Percentiles rank a stretch among this genome's conserved stretches.
These are phyloP conservation scores for Lontra canadensis DNA, from an alignment of 2,113 vertebrate genomes.

Conservation along the genomic window DNA sequence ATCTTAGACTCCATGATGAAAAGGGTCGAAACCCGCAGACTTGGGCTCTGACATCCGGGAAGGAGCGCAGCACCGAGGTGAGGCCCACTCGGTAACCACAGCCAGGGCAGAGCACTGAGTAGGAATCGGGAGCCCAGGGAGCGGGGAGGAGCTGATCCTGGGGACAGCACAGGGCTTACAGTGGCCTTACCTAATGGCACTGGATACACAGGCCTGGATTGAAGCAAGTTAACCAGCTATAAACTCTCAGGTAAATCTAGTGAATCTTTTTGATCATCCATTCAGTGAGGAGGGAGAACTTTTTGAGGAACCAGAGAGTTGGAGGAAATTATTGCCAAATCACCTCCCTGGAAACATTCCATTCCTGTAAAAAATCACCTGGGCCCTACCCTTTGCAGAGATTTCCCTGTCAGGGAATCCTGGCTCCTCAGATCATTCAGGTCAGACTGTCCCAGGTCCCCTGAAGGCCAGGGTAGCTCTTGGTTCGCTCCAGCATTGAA, in stretches of 20 bases:
- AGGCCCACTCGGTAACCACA: neutral
- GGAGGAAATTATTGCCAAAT: neutral
- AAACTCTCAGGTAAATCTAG: neutral
- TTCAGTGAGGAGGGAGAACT: neutral
- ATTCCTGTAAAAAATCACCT: neutral
- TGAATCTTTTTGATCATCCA: neutral
- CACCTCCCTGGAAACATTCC: neutral
- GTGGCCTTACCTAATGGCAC: neutral
- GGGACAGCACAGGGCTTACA: neutral
- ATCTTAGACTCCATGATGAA: conserved; percentile 88
- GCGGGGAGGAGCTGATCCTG: neutral
- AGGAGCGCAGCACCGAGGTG: conserved; percentile 85
- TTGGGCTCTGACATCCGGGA: conserved; percentile 88
- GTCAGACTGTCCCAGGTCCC: neutral
- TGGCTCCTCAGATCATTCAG: neutral
- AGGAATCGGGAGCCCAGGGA: neutral
- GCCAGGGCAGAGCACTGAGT: neutral
- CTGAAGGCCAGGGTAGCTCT: neutral
- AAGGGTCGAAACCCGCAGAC: conserved; percentile 83
- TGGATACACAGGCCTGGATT: neutral
- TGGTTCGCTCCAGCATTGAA: neutral
- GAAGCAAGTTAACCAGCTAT: neutral
- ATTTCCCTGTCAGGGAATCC: neutral
- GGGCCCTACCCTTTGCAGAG: neutral
- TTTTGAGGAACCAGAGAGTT: neutral